Base-by-base conservation (phyloP, 2,113 vertebrate genomes). In the Uria aalge region DNA sequence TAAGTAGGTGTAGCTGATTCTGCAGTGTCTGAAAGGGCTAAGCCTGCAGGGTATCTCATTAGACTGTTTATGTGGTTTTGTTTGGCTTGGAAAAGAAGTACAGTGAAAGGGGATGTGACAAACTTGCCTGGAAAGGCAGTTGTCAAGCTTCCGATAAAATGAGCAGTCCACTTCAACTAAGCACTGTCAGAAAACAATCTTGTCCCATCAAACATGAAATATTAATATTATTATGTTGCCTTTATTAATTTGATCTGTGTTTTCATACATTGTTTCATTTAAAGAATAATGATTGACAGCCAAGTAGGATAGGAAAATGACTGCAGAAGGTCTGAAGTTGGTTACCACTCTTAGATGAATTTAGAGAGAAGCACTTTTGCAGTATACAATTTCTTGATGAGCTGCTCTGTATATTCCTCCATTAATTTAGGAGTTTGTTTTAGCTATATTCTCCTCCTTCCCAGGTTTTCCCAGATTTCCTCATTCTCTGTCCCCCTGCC, bases 401-500 rank as follows among this genome's bases (percentile, higher is more conserved):
- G 18, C 86, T 90, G 24, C 68, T 84, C 32, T 85, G 24, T 77
- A 40, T 74, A 60, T 67, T 85, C 8, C 22, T 57, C 21, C 11
- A 17, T 74, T 76, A 52, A 83, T 80, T 78, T 41, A 94, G 21
- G 36, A 20, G 8, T 24, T 91, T 77, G 24, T 26, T 88, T 67
- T 75, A 75, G 38, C 24, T 56, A 2, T 41, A 8, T 47, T 57
- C 18, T 94, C 6, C 2, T 64, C 22, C 43, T 83, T 66, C 18
- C 9, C 26, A 53, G 11, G 19, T 76, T 50, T 90, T 32, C 32
- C 43, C 32, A 52, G 34, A 40, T 45, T 72, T 73, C 34, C 29
- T 68, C 1, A 29, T 56, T n/a, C 30, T 5, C 6, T 3, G 8
- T 3, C 9, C 9, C 1, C 2, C 8, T 60, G 5, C 15, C 40